Evolutionary conservation across 2,113 vertebrate species (phyloP), one percentile per base, ranked within the genome.

Genomic region (Pogonocichla stellata): DNA sequence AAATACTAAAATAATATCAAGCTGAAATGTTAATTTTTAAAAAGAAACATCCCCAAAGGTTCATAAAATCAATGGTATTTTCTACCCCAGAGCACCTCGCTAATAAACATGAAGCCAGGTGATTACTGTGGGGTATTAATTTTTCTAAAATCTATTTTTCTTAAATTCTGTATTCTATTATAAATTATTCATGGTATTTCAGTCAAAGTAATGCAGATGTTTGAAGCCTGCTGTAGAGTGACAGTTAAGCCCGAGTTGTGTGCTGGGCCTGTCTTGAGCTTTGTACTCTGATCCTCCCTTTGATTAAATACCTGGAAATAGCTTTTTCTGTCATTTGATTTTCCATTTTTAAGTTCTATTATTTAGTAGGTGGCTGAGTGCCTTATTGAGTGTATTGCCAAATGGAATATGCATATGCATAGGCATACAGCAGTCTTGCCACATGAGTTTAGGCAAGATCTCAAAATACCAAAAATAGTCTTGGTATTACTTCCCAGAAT

Each of bases 1-100:
- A 98, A 98, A 98, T 98, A 98, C 97, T 97, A 98, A 98, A 98
- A 98, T 98, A 98, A 97, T 98, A 98, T 98, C 98, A 98, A 97
- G 96, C 97, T 97, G 95, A 98, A 98, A 98, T 97, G 96, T 96
- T 98, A 97, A 95, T 98, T 97, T 96, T 96, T 97, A 92, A 96
- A 95, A 97, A 97, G 94, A 94, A 93, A 97, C 86, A 85, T 96
- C 93, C 92, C 88, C 92, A 96, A 98, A 97, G 94, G 95, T 97
- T 97, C 38, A 43, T 94, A 97, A 98, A 98, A 96, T 97, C 94
- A 96, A 69, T 94, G 81, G 93, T 96, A 79, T 94, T 97, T 97
- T 96, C 96, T 97, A 89, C 40, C 71, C 29, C 62, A 67, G 57
- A 87, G 50, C n/a, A 92, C 42, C 69, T 91, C 25, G 9, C 61